Evolutionary conservation across 2,113 vertebrate genomes (phyloP).

Genomic region (Catharus fuscescens): DNA sequence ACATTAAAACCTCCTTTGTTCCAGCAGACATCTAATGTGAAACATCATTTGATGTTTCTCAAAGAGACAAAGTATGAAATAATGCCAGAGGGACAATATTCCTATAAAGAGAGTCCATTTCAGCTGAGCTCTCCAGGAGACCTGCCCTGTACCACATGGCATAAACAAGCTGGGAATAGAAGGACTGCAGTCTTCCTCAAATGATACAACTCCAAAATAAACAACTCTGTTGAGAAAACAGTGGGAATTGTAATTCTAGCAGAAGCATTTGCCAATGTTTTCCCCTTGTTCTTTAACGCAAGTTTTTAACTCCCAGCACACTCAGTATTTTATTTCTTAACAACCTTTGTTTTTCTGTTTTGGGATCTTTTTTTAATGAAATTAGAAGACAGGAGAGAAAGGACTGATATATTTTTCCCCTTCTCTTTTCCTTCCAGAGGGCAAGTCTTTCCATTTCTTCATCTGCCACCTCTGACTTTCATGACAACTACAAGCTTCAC

Average conservation of each 20-base stretch:
- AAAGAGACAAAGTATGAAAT: not conserved
- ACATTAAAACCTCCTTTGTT: not conserved
- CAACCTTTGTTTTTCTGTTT: not conserved
- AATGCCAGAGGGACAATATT: not conserved
- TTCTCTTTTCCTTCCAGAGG: not conserved
- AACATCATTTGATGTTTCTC: not conserved
- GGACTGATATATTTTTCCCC: not conserved
- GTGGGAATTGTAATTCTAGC: not conserved
- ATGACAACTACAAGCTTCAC: conserved; percentile 24
- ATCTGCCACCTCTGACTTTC: not conserved
- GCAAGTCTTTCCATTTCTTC: conserved; percentile 16
- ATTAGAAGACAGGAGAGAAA: not conserved
- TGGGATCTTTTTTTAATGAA: not conserved
- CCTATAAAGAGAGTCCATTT: not conserved
- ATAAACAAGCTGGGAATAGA: not conserved
- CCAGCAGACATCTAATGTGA: not conserved
- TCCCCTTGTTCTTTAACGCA: not conserved
- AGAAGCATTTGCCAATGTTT: not conserved
- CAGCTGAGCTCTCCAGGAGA: not conserved
- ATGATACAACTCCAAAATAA: not conserved
- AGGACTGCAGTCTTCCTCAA: not conserved
- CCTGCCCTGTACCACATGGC: not conserved
- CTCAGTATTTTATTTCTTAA: not conserved
- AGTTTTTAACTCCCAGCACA: not conserved
- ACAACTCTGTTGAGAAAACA: not conserved